Evolutionary conservation across 2,113 vertebrate genomes (phyloP).

Genomic region (Ranitomeya variabilis): DNA sequence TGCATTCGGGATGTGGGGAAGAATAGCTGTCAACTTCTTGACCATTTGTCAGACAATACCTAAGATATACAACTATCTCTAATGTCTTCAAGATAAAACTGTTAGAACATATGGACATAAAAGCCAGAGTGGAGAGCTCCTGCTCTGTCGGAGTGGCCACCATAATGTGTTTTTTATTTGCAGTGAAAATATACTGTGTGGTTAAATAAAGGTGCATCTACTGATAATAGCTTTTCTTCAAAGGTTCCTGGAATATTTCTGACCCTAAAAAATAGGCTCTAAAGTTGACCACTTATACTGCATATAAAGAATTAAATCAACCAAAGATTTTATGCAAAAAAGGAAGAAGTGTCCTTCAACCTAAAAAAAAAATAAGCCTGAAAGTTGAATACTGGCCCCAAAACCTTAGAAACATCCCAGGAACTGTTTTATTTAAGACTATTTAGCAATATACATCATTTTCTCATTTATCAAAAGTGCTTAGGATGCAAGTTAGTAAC

Average conservation of each 20-base stretch:
- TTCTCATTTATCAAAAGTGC: conserved; percentile 1
- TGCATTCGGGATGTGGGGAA: no score
- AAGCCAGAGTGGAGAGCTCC: no score
- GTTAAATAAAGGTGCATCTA: not conserved
- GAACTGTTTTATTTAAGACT: conserved; percentile 24
- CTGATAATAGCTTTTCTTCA: not conserved
- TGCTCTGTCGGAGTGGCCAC: no score
- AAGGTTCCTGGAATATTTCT: not conserved
- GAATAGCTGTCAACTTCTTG: no score
- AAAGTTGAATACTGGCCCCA: not conserved
- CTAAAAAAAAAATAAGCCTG: not conserved
- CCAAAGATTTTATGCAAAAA: not conserved
- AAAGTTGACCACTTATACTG: not conserved
- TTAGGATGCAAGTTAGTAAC: not conserved
- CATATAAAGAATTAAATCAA: not conserved
- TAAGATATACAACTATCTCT: no score
- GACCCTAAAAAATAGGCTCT: not conserved
- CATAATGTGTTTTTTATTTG: no score
- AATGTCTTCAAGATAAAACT: no score
- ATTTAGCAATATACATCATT: conserved; percentile 15
- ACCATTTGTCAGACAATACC: no score
- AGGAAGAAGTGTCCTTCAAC: not conserved
- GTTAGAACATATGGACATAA: no score
- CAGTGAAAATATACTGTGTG: not conserved
- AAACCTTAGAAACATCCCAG: not conserved